Evolutionary conservation across 2,113 vertebrate genomes (phyloP).

Genomic region (Poeciliopsis turrubarensis): DNA sequence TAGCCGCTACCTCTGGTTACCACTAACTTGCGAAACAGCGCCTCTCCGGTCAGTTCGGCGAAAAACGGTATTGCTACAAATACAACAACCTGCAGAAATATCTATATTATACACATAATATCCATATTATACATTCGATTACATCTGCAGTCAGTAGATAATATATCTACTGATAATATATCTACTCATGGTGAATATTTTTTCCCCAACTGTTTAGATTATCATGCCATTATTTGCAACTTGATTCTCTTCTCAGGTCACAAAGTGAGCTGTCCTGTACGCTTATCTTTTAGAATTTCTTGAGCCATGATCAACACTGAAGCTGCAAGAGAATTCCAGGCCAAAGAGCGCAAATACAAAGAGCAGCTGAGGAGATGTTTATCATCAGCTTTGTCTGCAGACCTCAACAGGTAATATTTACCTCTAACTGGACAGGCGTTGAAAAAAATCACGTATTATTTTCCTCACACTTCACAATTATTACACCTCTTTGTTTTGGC

Average conservation of each 20-base stretch:
- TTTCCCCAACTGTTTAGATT: not conserved
- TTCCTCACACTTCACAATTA: no score
- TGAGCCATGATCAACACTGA: slow-evolving; percentile 62
- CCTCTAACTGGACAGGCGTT: not conserved
- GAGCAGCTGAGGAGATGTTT: slow-evolving; percentile 67
- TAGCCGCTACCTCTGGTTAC: not conserved
- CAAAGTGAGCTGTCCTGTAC: not conserved
- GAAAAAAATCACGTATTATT: not conserved
- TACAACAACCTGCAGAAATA: not conserved
- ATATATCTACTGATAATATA: no score
- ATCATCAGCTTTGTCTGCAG: slow-evolving; percentile 63
- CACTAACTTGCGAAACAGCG: slow-evolving; percentile 25
- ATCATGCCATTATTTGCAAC: not conserved
- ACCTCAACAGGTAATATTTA: slow-evolving; percentile 56
- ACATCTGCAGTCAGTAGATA: no score
- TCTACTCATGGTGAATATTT: no score
- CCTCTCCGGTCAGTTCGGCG: slow-evolving; percentile 16
- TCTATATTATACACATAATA: not conserved
- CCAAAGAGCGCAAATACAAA: slow-evolving; percentile 65
- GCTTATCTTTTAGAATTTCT: not conserved
- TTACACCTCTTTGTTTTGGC: no score
- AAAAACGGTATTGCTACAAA: not conserved
- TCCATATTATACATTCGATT: no score
- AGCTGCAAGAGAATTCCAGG: slow-evolving; percentile 59
- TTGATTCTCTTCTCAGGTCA: not conserved